These are phyloP conservation scores for Rhinoraja longicauda DNA, from an alignment of 2,797 vertebrate genomes.

Conservation along the genomic window DNA sequence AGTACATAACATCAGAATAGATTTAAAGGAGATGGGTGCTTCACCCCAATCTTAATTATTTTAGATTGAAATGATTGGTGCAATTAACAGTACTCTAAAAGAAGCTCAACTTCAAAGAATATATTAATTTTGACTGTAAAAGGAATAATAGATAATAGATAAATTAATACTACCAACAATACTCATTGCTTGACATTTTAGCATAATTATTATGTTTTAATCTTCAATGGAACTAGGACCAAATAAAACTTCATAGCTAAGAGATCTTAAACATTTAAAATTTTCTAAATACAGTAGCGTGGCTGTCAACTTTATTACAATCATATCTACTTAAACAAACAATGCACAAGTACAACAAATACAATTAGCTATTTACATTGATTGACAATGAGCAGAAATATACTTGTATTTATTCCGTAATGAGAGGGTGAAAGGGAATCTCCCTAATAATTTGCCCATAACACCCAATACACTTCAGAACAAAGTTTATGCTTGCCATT, in stretches of 20 bases:
- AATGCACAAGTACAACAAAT: neutral
- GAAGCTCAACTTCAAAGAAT: neutral
- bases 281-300: neutral
- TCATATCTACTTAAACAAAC: neutral
- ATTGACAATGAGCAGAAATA: neutral
- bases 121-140: neutral
- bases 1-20: neutral
- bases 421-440: neutral
- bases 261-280: neutral
- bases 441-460: no score
- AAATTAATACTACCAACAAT: neutral
- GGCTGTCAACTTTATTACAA: neutral
- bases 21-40: neutral
- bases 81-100: neutral
- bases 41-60: neutral
- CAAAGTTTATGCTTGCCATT: slow-evolving; percentile 24
- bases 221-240: neutral
- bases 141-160: neutral
- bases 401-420: neutral
- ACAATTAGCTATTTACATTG: neutral
- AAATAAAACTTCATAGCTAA: neutral
- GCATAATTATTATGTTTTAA: neutral
- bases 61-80: neutral
- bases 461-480: neutral
- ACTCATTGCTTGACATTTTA: neutral